Evolutionary conservation across 2,888 invertebrate species (phyloP).

Genomic region (Rotaria socialis): DNA sequence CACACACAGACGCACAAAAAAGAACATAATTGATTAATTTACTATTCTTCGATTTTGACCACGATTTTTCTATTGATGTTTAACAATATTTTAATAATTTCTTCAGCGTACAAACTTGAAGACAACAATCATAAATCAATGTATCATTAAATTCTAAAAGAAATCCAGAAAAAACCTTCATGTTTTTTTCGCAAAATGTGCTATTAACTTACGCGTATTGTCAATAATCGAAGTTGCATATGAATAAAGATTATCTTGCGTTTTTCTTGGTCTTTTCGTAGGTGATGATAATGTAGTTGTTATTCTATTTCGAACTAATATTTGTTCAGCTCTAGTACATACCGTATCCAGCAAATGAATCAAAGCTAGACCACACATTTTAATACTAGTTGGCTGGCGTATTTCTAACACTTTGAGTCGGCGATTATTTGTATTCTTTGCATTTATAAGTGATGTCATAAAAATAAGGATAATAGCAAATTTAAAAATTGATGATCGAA

Average conservation of each 20-base stretch:
- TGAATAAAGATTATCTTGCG: not conserved
- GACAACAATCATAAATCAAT: not conserved
- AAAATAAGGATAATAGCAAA: not conserved
- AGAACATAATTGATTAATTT: not conserved
- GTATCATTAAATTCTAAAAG: not conserved
- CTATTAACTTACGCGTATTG: not conserved
- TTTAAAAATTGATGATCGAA: not conserved
- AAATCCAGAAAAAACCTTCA: no score
- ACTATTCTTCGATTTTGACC: not conserved
- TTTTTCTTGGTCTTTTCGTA: not conserved
- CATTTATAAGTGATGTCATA: not conserved
- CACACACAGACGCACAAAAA: not conserved
- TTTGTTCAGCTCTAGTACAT: not conserved
- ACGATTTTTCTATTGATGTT: not conserved
- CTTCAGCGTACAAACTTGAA: not conserved
- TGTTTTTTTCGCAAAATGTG: no score
- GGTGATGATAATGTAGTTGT: not conserved
- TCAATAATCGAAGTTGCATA: not conserved
- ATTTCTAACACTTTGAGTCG: not conserved
- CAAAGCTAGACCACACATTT: not conserved
- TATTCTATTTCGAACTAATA: not conserved
- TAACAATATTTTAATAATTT: not conserved
- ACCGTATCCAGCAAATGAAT: not conserved
- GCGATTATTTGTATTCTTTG: not conserved
- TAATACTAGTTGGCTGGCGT: not conserved